Evolutionary conservation across 1,140 invertebrate species (phyloP).

Genomic region (Listronotus bonariensis): DNA sequence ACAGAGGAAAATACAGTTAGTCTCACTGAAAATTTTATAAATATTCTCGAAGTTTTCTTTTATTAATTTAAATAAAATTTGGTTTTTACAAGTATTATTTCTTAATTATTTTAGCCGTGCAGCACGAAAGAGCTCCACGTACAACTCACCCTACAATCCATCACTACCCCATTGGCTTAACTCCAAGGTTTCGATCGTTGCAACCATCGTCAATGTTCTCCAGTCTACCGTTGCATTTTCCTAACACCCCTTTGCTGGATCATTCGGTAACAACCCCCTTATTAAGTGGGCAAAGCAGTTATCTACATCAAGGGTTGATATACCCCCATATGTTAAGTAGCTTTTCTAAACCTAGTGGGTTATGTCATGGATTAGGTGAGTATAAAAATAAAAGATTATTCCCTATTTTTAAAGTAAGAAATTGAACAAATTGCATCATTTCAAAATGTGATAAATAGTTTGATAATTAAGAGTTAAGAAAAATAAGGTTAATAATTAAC

Average conservation of each 20-base stretch:
- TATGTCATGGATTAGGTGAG: constrained; percentile 36
- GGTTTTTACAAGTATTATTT: too few species aligned
- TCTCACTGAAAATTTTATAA: too few species aligned
- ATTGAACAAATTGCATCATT: too few species aligned
- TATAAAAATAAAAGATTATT: background rate
- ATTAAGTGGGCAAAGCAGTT: constrained; percentile 30
- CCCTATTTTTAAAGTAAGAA: too few species aligned
- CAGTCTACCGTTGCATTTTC: constrained; percentile 59
- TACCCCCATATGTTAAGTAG: constrained; percentile 48
- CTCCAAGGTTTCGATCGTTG: constrained; percentile 46
- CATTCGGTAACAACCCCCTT: constrained; percentile 21
- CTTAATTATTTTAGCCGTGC: constrained; percentile 72
- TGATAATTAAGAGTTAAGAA: too few species aligned
- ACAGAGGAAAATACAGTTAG: too few species aligned
- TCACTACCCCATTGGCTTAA: constrained; percentile 55
- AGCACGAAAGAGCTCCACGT: constrained; percentile 84
- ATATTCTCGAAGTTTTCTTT: too few species aligned
- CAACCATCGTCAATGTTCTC: constrained; percentile 57
- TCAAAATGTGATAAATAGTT: too few species aligned
- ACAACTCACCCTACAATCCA: constrained; percentile 53
- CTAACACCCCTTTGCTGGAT: constrained; percentile 43
- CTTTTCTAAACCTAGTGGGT: constrained; percentile 44
- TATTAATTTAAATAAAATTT: too few species aligned
- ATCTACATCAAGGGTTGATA: constrained; percentile 50
- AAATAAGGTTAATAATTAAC: too few species aligned